Evolutionary conservation across 2,113 vertebrate genomes (phyloP).

Genomic region (Dasypus novemcinctus): DNA sequence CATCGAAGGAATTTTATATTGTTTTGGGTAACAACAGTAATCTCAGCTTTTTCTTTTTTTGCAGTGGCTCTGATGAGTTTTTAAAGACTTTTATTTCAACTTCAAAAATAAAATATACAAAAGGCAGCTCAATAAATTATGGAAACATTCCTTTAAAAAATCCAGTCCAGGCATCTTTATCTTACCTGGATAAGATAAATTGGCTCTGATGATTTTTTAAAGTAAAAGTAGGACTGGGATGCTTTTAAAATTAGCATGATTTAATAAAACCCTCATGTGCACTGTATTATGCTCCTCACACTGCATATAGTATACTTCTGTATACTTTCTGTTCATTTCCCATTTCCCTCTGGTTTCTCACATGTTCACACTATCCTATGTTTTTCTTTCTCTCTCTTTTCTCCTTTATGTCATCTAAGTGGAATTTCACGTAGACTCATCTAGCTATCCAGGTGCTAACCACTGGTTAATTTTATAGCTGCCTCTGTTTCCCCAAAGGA

Average conservation of each 20-base stretch:
- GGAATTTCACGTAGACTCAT: not conserved
- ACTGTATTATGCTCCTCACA: not conserved
- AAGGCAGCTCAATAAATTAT: too few relatives aligned
- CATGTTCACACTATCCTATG: not conserved
- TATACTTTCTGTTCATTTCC: not conserved
- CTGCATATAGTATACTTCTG: not conserved
- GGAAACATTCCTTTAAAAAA: too few relatives aligned
- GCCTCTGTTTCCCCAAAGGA: not conserved
- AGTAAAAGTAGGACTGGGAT: not conserved
- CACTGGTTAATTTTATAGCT: not conserved
- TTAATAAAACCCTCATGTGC: not conserved
- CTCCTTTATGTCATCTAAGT: not conserved
- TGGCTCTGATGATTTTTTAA: not conserved
- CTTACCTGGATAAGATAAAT: too few relatives aligned
- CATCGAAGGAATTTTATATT: not conserved
- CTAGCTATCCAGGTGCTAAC: not conserved
- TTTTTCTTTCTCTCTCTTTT: not conserved
- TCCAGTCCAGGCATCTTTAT: too few relatives aligned
- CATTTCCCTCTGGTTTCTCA: not conserved
- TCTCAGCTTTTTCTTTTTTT: not conserved
- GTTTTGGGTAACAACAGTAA: conserved; percentile 8
- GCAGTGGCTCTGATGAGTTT: not conserved
- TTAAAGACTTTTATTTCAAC: not conserved
- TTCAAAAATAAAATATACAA: too few relatives aligned
- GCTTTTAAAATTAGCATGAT: not conserved